Evolutionary conservation across 2,797 vertebrate genomes (phyloP), one percentile per base, ranked within the genome.

Genomic region (Channa striata): DNA sequence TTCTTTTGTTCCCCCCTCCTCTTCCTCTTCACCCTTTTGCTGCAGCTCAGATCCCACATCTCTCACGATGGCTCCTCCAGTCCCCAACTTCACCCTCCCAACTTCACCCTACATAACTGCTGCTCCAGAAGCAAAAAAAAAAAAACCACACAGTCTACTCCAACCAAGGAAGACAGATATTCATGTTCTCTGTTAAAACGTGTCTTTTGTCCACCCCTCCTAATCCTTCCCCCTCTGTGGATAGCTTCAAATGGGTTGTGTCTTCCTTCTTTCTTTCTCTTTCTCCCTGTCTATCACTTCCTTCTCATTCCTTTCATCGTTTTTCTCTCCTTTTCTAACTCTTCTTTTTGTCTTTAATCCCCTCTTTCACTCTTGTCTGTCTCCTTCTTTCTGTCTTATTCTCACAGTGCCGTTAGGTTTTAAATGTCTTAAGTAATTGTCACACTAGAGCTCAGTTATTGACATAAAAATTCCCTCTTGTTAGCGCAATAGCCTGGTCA

Each of bases 21-120:
- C 81, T 74, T 87, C 80, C 67, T 87, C 89, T 80, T 87, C 81
- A 84, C 88, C 78, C 83, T 92, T 85, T 89, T 87, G 92, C 94
- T 94, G 93, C 87, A 82, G 94, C 92, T 94, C 93, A 94, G 92
- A 95, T 93, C 91, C 91, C 91, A 92, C 93, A 91, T 95, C 86
- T 93, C 91, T 91, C 94, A 93, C 94, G 84, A 93, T 89, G 91
- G 92, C 92, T 94, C 86, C 72, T 86, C 58, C 21, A 79, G 58
- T 59, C 72, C 85, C 56, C 67, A 69, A 54, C 69, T 68, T 86
- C 76, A 58, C 81, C 69, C 74, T 66, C 77, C n/a, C n/a, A n/a
- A n/a, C n/a, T n/a, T n/a, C 72, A 75, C 61, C 77, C 50, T 75
- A 74, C 71, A 43, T 81, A 83, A 57, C 77, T 39, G n/a, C 85